Evolutionary conservation across 2,797 vertebrate genomes (phyloP).

Genomic region (Channallabes apus): DNA sequence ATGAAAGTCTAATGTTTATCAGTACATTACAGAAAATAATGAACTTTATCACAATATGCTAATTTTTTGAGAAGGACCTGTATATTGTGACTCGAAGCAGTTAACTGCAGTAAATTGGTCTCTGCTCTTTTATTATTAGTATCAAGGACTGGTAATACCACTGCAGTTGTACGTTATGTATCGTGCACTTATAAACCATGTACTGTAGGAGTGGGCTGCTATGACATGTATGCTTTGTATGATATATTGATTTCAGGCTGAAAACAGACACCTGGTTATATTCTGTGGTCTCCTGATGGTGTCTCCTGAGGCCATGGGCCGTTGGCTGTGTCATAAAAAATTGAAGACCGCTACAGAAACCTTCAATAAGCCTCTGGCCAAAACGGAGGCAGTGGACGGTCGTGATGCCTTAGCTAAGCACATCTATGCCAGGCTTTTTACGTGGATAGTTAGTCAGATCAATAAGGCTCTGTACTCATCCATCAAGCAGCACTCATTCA

Average conservation of each 20-base stretch:
- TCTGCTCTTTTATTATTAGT: background rate
- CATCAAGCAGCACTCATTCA: constrained; percentile 87
- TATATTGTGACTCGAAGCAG: background rate
- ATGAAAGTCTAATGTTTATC: no score
- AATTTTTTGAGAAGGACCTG: no score
- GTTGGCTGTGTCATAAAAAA: constrained; percentile 94
- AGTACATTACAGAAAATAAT: no score
- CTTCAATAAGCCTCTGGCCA: constrained; percentile 87
- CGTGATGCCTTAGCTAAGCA: constrained; percentile 93
- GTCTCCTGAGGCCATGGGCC: constrained; percentile 87
- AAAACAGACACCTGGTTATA: constrained; percentile 79
- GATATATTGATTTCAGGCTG: constrained; percentile 74
- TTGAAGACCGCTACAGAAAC: constrained; percentile 88
- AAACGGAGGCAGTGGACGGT: constrained; percentile 83
- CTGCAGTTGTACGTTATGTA: background rate
- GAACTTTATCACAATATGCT: no score
- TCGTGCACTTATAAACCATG: background rate
- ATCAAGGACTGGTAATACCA: background rate
- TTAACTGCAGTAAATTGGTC: background rate
- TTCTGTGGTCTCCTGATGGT: constrained; percentile 94
- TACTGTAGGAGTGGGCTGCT: background rate
- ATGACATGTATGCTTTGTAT: background rate
- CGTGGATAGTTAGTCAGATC: constrained; percentile 87
- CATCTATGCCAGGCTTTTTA: constrained; percentile 90
- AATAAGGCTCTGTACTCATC: constrained; percentile 84